A percentile compares a stretch with the other conserved stretches of the same genome.
Conservation (phyloP, 2,113 vertebrate species). For the Marmota flaviventris region DNA sequence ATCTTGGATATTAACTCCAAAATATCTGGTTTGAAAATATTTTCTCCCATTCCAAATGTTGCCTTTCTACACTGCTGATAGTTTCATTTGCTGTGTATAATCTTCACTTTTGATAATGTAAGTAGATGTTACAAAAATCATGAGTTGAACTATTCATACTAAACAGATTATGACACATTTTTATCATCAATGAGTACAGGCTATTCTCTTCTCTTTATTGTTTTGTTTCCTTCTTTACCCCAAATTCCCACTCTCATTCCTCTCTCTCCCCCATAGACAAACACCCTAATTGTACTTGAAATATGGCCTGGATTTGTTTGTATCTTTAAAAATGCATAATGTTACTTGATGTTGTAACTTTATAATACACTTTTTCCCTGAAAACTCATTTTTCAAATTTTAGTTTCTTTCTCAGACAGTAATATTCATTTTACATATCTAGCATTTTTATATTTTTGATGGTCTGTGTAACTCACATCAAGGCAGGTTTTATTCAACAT, state of each 20-base stretch:
- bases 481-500: constrained; percentile 41
- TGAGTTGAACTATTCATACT: constrained; percentile 20
- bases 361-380: constrained; percentile 18
- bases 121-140: constrained; percentile 31
- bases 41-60: neutral
- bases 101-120: constrained; percentile 25
- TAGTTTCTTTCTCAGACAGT: constrained; percentile 49
- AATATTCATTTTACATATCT: constrained; percentile 26
- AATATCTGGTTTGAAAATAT: neutral
- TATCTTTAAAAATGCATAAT: neutral
- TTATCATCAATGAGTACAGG: neutral
- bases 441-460: constrained; percentile 34
- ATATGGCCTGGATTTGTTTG: neutral
- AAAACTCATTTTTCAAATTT: constrained; percentile 66
- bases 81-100: neutral
- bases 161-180: constrained; percentile 30
- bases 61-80: neutral
- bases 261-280: constrained; percentile 9
- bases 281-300: constrained; percentile 11
- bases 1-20: neutral
- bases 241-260: neutral
- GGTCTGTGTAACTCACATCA: constrained; percentile 5
- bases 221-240: constrained; percentile 16
- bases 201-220: constrained; percentile 6
- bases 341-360: constrained; percentile 19